Evolutionary conservation across 2,797 vertebrate species (phyloP).

Genomic region (Mus spretus): DNA sequence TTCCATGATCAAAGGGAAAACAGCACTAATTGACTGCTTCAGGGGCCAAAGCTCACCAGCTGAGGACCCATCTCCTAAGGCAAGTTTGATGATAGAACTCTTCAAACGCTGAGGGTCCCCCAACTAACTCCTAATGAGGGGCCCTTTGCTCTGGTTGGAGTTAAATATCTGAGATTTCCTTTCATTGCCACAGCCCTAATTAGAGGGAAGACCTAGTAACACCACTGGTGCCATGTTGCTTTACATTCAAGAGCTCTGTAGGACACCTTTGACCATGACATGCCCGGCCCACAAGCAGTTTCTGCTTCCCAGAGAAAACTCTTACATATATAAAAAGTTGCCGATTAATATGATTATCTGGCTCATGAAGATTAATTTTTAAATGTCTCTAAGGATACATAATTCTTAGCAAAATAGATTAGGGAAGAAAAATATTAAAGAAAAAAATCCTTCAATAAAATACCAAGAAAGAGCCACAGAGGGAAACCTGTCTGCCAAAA

Average conservation of each 20-base stretch:
- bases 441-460: constrained; percentile 49
- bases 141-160: background rate
- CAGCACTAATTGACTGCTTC: background rate
- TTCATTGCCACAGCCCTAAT: background rate
- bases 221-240: background rate
- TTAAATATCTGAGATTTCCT: background rate
- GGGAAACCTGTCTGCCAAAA: constrained; percentile 1
- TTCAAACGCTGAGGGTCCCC: background rate
- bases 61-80: background rate
- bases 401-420: constrained; percentile 2
- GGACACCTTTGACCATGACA: background rate
- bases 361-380: background rate
- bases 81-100: background rate
- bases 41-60: background rate
- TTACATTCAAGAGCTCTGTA: background rate
- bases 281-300: background rate
- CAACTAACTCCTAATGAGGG: background rate
- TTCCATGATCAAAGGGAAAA: background rate
- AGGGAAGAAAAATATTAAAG: constrained; percentile 48
- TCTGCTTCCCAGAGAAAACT: background rate
- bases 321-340: background rate
- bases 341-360: no score
- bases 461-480: background rate
- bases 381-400: constrained; percentile 11
- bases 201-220: background rate